Evolutionary conservation across 1,140 invertebrate genomes (phyloP), one percentile per base, ranked within the genome.

Genomic region (Eupristina koningsbergeri): DNA sequence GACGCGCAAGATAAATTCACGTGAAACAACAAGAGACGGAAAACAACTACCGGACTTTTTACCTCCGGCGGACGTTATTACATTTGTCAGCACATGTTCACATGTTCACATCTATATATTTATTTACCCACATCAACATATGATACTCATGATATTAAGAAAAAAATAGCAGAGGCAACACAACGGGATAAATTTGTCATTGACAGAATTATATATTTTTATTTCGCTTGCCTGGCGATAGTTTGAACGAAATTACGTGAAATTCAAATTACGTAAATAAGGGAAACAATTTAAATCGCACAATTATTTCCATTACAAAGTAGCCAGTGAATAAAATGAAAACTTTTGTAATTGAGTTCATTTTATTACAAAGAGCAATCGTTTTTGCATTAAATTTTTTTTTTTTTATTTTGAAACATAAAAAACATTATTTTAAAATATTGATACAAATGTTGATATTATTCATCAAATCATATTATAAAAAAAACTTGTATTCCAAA

Each of bases 31-130:
- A 61, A 79, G 26, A 67, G 6, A 45, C 36, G 61, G 41, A 81
- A 58, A 53, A 58, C 36, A 75, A 36, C 79, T 58, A 63, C 39
- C 29, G 58, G 61, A 13, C 41, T 45, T 82, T 82, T 81, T 82
- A 75, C 39, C 73, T 82, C 81, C 75, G 81, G 81, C 81, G 81
- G 81, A 83, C 75, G 81, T 83, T 29, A 64, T 83, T 83, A 83
- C 75, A 50, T 58, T 77, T 41, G 45, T 26, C 3, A 41, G 2
- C 13, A 39, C 13, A 19, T 58, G 3, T 47, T 22, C 63, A 67
- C 19, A 26, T 67, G n/a, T n/a, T 31, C 13, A 64, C 39, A 47
- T 53, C 15, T 80, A 34, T 50, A 19, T 36, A 31, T 19, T 34
- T 36, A 31, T 50, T n/a, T n/a, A n/a, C n/a, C n/a, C n/a, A n/a